phyloP scores from a whole-genome alignment of 2,113 vertebrate genomes.

The Phyllostomus hastatus region DNA sequence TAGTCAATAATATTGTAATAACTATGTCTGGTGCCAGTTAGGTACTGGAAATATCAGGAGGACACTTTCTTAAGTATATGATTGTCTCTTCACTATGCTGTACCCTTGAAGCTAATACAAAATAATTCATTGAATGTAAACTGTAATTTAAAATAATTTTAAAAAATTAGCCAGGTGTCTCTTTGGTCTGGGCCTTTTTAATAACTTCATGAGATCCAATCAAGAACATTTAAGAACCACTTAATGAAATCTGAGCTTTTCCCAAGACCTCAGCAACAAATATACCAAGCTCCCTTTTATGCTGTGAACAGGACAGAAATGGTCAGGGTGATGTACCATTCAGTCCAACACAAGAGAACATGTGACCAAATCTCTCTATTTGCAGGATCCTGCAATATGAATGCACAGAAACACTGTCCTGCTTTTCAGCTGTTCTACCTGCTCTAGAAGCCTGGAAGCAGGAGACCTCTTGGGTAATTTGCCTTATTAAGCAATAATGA shows the following conservation, averaged over 20 bases:
- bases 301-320: background rate
- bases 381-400: background rate
- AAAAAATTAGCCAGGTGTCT: background rate
- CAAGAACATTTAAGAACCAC: background rate
- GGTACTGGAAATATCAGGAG: background rate
- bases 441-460: background rate
- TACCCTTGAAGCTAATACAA: background rate
- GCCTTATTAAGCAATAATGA: background rate
- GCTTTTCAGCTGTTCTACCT: background rate
- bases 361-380: background rate
- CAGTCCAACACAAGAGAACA: background rate
- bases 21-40: background rate
- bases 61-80: background rate
- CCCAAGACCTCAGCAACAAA: background rate
- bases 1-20: background rate
- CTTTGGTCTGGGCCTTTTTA: background rate
- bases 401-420: background rate
- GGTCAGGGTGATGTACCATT: no score
- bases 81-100: background rate
- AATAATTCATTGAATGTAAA: background rate
- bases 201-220: background rate
- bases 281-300: background rate
- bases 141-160: background rate
- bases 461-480: background rate
- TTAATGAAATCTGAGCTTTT: background rate